phyloP scores from a whole-genome alignment of 37 sponge, comb jelly and placozoan species.

The Petrosia ficiformis region DNA sequence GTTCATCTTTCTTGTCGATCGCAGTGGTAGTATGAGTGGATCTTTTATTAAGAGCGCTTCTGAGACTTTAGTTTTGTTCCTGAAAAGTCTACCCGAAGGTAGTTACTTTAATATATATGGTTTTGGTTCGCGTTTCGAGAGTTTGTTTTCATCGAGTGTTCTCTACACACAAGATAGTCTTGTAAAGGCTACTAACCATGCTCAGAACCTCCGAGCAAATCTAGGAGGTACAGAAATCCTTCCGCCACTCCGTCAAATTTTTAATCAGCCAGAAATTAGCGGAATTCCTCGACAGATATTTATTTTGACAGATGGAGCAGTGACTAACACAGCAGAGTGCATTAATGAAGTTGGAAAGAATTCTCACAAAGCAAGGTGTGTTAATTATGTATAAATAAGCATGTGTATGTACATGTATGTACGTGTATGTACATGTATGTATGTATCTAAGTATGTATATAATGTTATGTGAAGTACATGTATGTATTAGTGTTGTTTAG shows the following conservation, averaged over 20 bases:
- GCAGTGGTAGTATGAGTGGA: slow-evolving; percentile 75
- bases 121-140: slow-evolving; percentile 55
- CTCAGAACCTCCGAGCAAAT: slow-evolving; percentile 42
- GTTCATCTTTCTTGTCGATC: slow-evolving; percentile 70
- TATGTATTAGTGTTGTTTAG: too few species aligned
- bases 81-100: slow-evolving; percentile 59
- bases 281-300: slow-evolving; percentile 51
- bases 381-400: background rate
- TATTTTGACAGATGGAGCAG: slow-evolving; percentile 67
- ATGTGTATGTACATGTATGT: background rate
- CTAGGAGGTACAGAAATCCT: slow-evolving; percentile 71
- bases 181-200: slow-evolving; percentile 44
- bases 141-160: slow-evolving; percentile 33
- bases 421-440: background rate
- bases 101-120: slow-evolving; percentile 73
- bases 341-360: slow-evolving; percentile 43
- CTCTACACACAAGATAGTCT: slow-evolving; percentile 43
- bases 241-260: slow-evolving; percentile 54
- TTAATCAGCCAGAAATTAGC: slow-evolving; percentile 12
- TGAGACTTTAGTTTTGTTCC: slow-evolving; percentile 52
- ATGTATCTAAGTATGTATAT: too few species aligned
- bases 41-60: slow-evolving; percentile 34
- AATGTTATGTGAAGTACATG: too few species aligned
- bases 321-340: slow-evolving; percentile 49
- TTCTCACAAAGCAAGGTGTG: slow-evolving; percentile 32